Base-by-base conservation (phyloP, 2,888 invertebrate species). In the Tenthredo amoena region DNA sequence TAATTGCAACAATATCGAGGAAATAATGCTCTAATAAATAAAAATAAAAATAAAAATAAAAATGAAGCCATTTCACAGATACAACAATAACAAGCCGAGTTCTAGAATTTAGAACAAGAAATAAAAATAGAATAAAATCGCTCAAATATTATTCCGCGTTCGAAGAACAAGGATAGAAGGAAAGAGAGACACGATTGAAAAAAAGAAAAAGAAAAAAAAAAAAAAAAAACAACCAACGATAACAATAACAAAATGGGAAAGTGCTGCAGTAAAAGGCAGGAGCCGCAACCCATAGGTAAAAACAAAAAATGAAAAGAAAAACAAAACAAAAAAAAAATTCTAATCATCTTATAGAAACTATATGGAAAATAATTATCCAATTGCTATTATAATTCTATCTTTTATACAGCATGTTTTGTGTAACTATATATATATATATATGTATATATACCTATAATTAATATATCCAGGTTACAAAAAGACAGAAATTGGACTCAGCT, bases 261-360 rank as follows among this genome's bases (percentile, higher is more conserved):
- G 95, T 97, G 97, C 95, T 97, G 97, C 95, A 97, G 97, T 95
- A 97, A 97, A 95, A 96, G 97, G 93, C 96, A 97, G 94, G 96
- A 96, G 94, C 95, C 96, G 91, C 94, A 96, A 94, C 95, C 96
- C 89, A 93, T 96, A 90, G 95, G 96, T 96, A 89, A 93, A 15
- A 37, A 82, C 3, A 34, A 82, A 26, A 26, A 21, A 26, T 26
- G 0, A 1, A 26, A 26, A 26, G 26, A 1, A 55, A 55, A 55
- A 12, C 2, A 12, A 76, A 43, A n/a, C n/a, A n/a, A 9, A 37
- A 76, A 58, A 21, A 34, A 26, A 34, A 65, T n/a, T 62, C 7
- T 9, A n/a, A 34, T 65, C 55, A 68, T 43, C 34, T 37, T 84
- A 34, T 68, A 43, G 40, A 72, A 40, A 71, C 81, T 26, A 65